These are phyloP conservation scores for Cherax quadricarinatus DNA, from an alignment of 1,140 invertebrate genomes.

Conservation along the genomic window DNA sequence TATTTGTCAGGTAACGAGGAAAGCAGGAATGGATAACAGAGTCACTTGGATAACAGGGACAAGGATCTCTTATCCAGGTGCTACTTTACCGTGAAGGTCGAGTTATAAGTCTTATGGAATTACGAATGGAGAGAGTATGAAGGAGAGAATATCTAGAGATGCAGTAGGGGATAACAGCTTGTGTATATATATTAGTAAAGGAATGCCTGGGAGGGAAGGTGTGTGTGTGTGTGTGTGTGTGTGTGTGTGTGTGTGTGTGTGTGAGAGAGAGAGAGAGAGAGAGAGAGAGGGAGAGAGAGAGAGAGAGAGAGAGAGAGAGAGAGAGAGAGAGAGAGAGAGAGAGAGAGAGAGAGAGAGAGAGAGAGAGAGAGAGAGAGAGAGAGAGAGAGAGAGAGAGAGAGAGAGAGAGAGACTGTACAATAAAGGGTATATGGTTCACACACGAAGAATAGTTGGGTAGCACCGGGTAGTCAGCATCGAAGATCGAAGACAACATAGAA, in stretches of 20 bases:
- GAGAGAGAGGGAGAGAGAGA: too few relatives aligned
- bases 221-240: neutral
- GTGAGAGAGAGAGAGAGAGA: too few relatives aligned
- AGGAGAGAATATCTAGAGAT: neutral
- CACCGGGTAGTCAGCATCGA: neutral
- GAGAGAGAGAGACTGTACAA: neutral
- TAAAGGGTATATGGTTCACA: neutral
- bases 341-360: too few relatives aligned
- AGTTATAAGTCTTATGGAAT: neutral
- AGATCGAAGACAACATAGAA: neutral
- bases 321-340: too few relatives aligned
- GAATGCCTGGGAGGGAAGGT: neutral
- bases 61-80: neutral
- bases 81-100: neutral
- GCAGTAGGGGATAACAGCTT: neutral
- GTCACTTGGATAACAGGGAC: neutral
- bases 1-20: constrained; percentile 15
- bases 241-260: too few relatives aligned
- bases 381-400: neutral
- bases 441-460: neutral
- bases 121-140: neutral
- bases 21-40: neutral
- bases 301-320: too few relatives aligned
- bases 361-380: too few relatives aligned
- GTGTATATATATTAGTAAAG: neutral